phyloP scores from a whole-genome alignment of 2,888 invertebrate genomes.

The Apomyelois bistriatella region DNA sequence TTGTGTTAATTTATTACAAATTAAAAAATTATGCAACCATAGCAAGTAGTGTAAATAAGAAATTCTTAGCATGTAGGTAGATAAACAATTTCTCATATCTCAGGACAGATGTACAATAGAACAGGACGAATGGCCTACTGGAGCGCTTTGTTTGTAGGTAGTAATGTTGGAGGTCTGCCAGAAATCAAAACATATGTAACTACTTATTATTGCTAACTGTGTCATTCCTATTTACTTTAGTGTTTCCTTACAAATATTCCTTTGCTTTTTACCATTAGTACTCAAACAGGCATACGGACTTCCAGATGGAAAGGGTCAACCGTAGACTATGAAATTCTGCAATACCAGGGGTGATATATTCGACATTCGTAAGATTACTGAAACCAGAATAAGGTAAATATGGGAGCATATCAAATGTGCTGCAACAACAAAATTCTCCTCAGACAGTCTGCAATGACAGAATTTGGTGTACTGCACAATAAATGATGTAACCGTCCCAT shows the following conservation, averaged over 20 bases:
- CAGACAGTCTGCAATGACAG: neutral
- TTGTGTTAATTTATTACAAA: too few relatives aligned
- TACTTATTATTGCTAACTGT: conserved; percentile 23
- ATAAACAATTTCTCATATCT: conserved; percentile 41
- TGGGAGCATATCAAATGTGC: neutral
- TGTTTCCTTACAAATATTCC: conserved; percentile 25
- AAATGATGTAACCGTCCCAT: too few relatives aligned
- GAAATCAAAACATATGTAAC: conserved; percentile 43
- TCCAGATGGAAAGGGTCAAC: too few relatives aligned
- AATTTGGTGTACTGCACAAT: neutral
- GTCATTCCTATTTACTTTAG: conserved; percentile 45
- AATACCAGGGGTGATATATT: too few relatives aligned
- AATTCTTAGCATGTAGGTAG: conserved; percentile 21
- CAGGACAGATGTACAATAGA: conserved; percentile 47
- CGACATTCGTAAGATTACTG: too few relatives aligned
- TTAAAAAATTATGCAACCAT: too few relatives aligned
- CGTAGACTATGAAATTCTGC: too few relatives aligned
- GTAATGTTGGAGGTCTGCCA: conserved; percentile 54
- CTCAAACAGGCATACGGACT: too few relatives aligned
- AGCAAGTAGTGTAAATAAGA: neutral
- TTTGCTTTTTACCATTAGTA: neutral
- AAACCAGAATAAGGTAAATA: too few relatives aligned
- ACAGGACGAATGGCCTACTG: conserved; percentile 50
- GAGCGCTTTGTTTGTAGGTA: conserved; percentile 47
- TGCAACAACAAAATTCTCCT: neutral